Percentiles rank a stretch among this genome's conserved stretches.
Conservation (phyloP, 2,888 invertebrate species). For the Apamea crenata region DNA sequence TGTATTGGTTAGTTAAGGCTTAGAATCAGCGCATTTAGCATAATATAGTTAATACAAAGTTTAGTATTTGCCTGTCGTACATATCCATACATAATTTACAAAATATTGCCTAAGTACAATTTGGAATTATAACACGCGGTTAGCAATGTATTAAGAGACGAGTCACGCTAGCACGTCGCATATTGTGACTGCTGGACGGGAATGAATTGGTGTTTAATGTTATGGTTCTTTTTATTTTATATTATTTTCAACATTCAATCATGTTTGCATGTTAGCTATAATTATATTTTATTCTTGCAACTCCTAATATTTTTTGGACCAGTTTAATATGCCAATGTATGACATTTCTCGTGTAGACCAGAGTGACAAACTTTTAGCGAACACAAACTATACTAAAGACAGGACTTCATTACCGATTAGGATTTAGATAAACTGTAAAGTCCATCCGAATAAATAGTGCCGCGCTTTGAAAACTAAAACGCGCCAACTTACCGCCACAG, state of each 20-base stretch:
- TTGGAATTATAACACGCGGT: slow-evolving; percentile 16
- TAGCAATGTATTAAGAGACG: slow-evolving; percentile 1
- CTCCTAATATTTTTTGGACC: not conserved
- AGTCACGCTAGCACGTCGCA: slow-evolving; percentile 8
- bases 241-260: slow-evolving; percentile 33
- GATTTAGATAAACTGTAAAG: not conserved
- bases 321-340: slow-evolving; percentile 4
- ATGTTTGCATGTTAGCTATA: slow-evolving; percentile 34
- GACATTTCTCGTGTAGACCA: not conserved
- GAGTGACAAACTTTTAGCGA: not conserved
- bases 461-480: not conserved
- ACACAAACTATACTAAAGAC: not conserved
- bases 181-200: slow-evolving; percentile 25
- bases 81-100: slow-evolving; percentile 45
- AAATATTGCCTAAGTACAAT: slow-evolving; percentile 53
- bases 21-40: slow-evolving; percentile 45
- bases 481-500: not conserved
- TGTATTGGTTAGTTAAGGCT: slow-evolving; percentile 35
- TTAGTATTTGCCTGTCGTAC: slow-evolving; percentile 50
- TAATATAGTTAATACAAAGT: slow-evolving; percentile 31
- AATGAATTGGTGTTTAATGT: slow-evolving; percentile 10
- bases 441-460: not conserved
- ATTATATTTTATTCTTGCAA: slow-evolving; percentile 8
- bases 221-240: slow-evolving; percentile 20
- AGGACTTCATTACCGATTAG: not conserved